A percentile compares a stretch with the other conserved stretches of the same genome.
Evolutionary conservation across 2,113 vertebrate genomes (phyloP).

Genomic region (Dermatemys mawii): DNA sequence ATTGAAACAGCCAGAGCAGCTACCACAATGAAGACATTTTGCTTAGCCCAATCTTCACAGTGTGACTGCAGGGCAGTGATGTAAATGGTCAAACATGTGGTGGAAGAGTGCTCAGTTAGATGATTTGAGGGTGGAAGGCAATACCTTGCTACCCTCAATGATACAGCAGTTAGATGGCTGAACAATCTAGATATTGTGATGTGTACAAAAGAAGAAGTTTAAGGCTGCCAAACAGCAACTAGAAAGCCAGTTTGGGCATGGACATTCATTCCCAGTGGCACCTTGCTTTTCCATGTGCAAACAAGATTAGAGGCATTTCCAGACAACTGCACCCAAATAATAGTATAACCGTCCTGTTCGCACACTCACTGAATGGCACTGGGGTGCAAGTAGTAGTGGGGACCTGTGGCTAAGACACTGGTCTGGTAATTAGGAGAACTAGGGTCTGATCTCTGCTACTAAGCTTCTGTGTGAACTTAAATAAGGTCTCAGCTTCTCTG

Average conservation of each 20-base stretch:
- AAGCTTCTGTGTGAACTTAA: neutral
- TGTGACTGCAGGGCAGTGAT: neutral
- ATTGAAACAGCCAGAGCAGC: neutral
- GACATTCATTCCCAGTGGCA: neutral
- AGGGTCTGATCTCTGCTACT: neutral
- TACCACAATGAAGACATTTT: neutral
- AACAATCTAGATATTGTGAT: neutral
- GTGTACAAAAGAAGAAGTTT: neutral
- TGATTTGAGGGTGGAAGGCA: neutral
- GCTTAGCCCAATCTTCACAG: neutral
- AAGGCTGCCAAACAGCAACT: neutral
- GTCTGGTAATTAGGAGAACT: neutral
- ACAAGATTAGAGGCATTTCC: neutral
- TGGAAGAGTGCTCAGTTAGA: neutral
- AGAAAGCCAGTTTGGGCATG: neutral
- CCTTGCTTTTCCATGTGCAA: slow-evolving; percentile 19
- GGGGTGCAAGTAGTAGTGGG: neutral
- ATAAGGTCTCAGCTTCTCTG: neutral
- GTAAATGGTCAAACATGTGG: neutral
- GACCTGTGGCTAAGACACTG: neutral
- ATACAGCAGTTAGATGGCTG: neutral
- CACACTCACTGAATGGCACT: neutral
- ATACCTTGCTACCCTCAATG: neutral
- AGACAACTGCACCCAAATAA: neutral
- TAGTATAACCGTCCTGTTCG: neutral